Base-by-base conservation (phyloP, 1,140 invertebrate genomes). In the Tetramorium alpestre region DNA sequence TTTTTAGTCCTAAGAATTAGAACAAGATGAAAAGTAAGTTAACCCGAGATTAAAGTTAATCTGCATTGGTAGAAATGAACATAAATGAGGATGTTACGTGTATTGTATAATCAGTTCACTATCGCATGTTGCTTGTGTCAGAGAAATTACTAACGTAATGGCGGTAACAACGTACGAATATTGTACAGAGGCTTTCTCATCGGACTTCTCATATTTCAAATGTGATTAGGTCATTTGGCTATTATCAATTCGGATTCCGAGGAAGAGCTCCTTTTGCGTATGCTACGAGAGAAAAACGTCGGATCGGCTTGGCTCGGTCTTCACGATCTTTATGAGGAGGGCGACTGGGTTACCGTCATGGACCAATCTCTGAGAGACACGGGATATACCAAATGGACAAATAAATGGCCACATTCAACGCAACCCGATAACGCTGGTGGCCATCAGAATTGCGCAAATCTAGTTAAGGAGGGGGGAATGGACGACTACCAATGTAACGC, bases 281-380 rank as follows among this genome's bases (percentile, higher is more conserved):
- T 76, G 16, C 0, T 89, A 41, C 2, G 33, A 56, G n/a, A 78
- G 3, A 47, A 49, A n/a, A 58, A 49, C 7, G 8, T 87, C 0
- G 3, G 18, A 1, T 0, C n/a, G 0, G 85, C 69, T 28, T 90
- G 85, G 85, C 10, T 90, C 7, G 89, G 89, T 11, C 2, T 85
- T 7, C 87, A 90, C 64, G 87, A 90, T 84, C 16, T 54, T 33
- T 90, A 73, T 49, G 76, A 87, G 16, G 85, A 89, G 8, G 85
- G 85, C 8, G 85, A 90, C 4, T 76, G 73, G 73, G 73, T 76
- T 25, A 76, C 73, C 13, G 38, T 76, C 8, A 76, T 5, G 7
- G 73, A 16, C 7, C 38, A 44, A 11, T 0, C 73, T 0, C 28
- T 76, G 25, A 11, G 28, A 60, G 18, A 60, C 22, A 65, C 75